Evolutionary conservation across 1,140 invertebrate genomes (phyloP).

Genomic region (Brachystomella parvula): DNA sequence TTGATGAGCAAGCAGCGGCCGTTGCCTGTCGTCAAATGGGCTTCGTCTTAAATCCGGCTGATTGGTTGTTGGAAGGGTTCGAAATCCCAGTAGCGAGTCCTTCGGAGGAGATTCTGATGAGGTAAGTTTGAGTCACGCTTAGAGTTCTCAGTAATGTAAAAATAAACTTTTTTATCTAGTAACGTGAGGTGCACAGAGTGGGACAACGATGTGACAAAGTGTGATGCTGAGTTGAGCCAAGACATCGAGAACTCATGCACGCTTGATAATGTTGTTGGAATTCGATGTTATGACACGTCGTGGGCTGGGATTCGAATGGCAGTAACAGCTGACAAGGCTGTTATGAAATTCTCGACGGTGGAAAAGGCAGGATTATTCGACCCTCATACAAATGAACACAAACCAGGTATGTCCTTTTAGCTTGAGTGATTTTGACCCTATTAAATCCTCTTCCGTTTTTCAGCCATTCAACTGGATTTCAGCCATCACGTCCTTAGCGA

Average conservation of each 20-base stretch:
- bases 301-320: constrained; percentile 89
- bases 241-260: constrained; percentile 84
- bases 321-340: constrained; percentile 72
- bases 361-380: constrained; percentile 90
- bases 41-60: constrained; percentile 79
- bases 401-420: constrained; percentile 51
- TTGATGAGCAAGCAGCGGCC: constrained; percentile 84
- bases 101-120: constrained; percentile 65
- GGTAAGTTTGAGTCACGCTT: constrained; percentile 39
- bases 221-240: constrained; percentile 63
- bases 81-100: constrained; percentile 70
- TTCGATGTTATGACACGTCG: constrained; percentile 77
- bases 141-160: too few relatives aligned
- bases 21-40: constrained; percentile 93
- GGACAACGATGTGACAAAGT: constrained; percentile 85
- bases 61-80: constrained; percentile 74
- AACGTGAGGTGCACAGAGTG: constrained; percentile 85
- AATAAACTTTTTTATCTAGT: constrained; percentile 45
- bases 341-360: constrained; percentile 78
- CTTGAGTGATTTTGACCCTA: not conserved
- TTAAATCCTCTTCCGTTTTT: constrained; percentile 20
- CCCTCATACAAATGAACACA: constrained; percentile 80
- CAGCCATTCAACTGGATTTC: constrained; percentile 91
- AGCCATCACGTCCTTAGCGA: constrained; percentile 82
- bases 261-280: constrained; percentile 77